Evolutionary conservation across 2,888 invertebrate species (phyloP).

Genomic region (Parascotia fuliginaria): DNA sequence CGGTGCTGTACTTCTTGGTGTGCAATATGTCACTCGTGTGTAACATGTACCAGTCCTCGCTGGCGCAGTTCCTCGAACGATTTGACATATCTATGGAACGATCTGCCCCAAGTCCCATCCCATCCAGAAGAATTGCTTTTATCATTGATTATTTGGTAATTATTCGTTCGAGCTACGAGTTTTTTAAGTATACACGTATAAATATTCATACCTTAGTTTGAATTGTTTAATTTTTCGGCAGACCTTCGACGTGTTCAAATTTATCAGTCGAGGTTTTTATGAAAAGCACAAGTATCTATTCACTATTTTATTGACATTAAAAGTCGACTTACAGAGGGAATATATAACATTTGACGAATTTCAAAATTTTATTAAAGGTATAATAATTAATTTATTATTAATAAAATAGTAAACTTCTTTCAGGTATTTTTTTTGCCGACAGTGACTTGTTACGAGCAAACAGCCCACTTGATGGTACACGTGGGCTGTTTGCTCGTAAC

Average conservation of each 20-base stretch:
- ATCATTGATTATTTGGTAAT: constrained; percentile 91
- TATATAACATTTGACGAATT: constrained; percentile 91
- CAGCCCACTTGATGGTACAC: too few species aligned
- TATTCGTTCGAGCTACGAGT: too few species aligned
- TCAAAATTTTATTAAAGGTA: constrained; percentile 91
- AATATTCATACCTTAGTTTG: too few species aligned
- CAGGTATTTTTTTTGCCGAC: too few species aligned
- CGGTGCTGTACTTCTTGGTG: constrained; percentile 94
- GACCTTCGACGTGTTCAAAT: constrained; percentile 93
- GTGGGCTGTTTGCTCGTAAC: too few species aligned
- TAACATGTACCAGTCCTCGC: constrained; percentile 95
- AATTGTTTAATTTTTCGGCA: constrained; percentile 91
- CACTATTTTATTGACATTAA: constrained; percentile 91
- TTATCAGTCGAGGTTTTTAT: constrained; percentile 92
- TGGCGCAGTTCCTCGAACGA: constrained; percentile 93
- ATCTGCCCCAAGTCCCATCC: constrained; percentile 88
- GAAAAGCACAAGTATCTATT: constrained; percentile 94
- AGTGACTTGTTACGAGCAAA: too few species aligned
- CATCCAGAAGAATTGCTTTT: constrained; percentile 87
- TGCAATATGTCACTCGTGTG: constrained; percentile 96
- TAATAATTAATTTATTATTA: background rate
- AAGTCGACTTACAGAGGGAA: constrained; percentile 91
- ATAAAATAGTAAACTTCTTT: too few species aligned
- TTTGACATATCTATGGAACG: constrained; percentile 93
- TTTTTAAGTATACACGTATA: too few species aligned